Evolutionary conservation across 2,797 vertebrate species (phyloP).

Genomic region (Coreius guichenoti): DNA sequence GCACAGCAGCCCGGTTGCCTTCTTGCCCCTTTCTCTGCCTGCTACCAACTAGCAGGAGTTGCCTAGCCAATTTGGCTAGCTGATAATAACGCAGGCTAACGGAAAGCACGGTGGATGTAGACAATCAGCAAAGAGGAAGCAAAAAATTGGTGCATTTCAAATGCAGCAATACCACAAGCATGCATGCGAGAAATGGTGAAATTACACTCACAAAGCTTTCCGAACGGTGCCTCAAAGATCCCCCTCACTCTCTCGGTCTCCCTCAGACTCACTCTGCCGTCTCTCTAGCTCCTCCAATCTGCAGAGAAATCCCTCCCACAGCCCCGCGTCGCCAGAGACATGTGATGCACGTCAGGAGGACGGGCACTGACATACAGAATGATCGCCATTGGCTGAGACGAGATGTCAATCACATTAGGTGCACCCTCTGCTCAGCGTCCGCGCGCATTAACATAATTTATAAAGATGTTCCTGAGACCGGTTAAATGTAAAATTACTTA

Average conservation of each 20-base stretch:
- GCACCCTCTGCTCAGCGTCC: conserved; percentile 59
- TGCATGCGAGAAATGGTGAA: conserved; percentile 28
- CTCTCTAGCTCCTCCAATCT: conserved; percentile 77
- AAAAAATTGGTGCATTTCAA: not conserved
- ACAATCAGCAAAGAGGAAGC: conserved; percentile 1
- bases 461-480: conserved; percentile 49
- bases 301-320: conserved; percentile 78
- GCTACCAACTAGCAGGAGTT: conserved; percentile 53
- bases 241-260: conserved; percentile 75
- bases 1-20: conserved; percentile 30
- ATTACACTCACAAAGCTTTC: conserved; percentile 79
- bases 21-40: conserved; percentile 26
- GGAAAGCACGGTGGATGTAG: conserved; percentile 12
- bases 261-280: conserved; percentile 76
- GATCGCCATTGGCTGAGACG: conserved; percentile 77
- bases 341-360: conserved; percentile 78
- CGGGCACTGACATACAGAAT: conserved; percentile 69
- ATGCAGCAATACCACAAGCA: conserved; percentile 25
- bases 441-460: conserved; percentile 42
- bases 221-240: conserved; percentile 70
- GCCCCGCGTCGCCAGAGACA: conserved; percentile 75
- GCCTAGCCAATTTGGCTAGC: conserved; percentile 58
- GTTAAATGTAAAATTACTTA: not conserved
- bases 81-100: conserved; percentile 48
- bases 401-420: conserved; percentile 81